phyloP scores from a whole-genome alignment of 2,888 invertebrate species.

The Cecidostiba fungosa region DNA sequence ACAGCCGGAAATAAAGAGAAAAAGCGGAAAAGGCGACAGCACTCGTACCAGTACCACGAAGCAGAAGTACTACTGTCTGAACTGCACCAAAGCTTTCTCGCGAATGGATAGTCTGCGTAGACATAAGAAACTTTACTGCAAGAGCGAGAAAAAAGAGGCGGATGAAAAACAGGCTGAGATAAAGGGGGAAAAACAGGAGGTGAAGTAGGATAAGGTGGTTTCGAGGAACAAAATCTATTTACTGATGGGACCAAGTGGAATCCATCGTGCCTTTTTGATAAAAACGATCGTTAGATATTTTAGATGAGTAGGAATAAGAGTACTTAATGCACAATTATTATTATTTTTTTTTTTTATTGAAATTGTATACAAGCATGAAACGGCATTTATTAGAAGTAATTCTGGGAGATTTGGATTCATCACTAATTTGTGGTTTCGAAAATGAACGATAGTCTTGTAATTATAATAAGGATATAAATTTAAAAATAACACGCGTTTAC shows the following conservation, averaged over 20 bases:
- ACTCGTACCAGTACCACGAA: neutral
- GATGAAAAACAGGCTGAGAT: neutral
- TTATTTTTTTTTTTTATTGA: too few relatives aligned
- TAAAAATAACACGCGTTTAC: neutral
- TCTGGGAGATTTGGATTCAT: neutral
- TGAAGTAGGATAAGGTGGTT: too few relatives aligned
- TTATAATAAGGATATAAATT: neutral
- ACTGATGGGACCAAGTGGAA: too few relatives aligned
- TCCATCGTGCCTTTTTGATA: too few relatives aligned
- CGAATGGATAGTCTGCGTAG: constrained; percentile 72
- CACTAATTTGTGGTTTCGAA: neutral
- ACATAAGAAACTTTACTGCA: constrained; percentile 72
- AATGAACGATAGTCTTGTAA: neutral
- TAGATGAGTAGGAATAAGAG: too few relatives aligned
- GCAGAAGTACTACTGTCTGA: neutral
- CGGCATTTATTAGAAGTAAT: too few relatives aligned
- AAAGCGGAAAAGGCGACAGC: neutral
- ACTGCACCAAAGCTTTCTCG: constrained; percentile 71
- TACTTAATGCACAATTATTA: too few relatives aligned
- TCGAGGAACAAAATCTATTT: neutral
- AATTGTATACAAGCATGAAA: too few relatives aligned
- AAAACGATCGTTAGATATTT: too few relatives aligned
- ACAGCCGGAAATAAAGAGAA: neutral
- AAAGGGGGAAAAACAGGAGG: neutral
- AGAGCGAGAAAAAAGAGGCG: constrained; percentile 61